Conservation (phyloP, 2,113 vertebrate genomes). For the Oceanodroma tethys region DNA sequence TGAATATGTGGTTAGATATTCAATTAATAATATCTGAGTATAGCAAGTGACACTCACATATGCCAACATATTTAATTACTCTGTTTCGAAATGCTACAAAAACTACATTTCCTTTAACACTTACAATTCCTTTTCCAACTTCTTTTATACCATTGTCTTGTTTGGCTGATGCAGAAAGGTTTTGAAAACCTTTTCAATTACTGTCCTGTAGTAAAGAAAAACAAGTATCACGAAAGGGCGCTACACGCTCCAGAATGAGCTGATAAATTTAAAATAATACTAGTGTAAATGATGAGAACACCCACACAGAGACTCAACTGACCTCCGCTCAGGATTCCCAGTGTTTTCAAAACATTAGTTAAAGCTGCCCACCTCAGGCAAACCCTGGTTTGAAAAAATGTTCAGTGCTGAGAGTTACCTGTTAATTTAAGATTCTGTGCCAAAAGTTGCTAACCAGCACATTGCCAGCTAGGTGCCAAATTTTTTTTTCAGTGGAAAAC, state of each 20-base stretch:
- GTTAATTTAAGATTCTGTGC: background rate
- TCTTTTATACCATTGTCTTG: slow-evolving; percentile 52
- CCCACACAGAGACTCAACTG: background rate
- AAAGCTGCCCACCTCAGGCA: background rate
- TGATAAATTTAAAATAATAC: background rate
- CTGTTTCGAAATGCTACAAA: background rate
- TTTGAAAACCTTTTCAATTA: slow-evolving; percentile 40
- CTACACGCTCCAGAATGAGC: background rate
- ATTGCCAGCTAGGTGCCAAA: background rate
- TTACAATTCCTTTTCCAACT: slow-evolving; percentile 63
- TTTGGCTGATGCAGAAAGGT: slow-evolving; percentile 35
- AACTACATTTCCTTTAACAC: slow-evolving; percentile 6
- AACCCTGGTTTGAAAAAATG: background rate
- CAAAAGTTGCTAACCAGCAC: background rate
- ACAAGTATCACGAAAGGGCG: background rate
- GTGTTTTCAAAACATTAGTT: background rate
- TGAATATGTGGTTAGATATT: background rate
- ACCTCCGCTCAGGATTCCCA: background rate
- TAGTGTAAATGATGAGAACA: background rate
- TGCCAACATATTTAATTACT: background rate
- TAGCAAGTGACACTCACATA: background rate
- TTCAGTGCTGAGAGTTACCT: background rate
- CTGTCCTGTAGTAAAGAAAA: slow-evolving; percentile 56
- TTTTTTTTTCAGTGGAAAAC: background rate
- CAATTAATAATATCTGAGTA: background rate